phyloP scores from a whole-genome alignment of 1,140 invertebrate species.

The Diplogasteroides magnus region DNA sequence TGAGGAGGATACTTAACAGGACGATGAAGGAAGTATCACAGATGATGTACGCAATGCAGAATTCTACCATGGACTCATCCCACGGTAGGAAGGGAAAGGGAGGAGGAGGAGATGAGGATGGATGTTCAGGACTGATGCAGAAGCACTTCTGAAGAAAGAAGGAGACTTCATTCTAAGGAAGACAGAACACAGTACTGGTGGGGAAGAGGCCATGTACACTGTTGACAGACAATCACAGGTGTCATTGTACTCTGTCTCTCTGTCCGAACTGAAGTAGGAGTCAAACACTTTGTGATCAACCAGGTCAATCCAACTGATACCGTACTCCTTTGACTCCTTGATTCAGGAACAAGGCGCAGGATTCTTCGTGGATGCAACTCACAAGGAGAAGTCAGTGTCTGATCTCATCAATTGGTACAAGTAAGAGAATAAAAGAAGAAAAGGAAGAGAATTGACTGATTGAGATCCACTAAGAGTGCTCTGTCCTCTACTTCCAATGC shows the following conservation, averaged over 20 bases:
- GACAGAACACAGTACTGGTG: constrained; percentile 19
- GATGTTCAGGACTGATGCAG: constrained; percentile 14
- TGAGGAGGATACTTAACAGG: no score
- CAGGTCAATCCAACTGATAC: constrained; percentile 8
- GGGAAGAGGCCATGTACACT: neutral
- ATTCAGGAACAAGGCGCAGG: neutral
- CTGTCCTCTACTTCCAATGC: constrained; percentile 17
- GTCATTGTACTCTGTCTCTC: constrained; percentile 26
- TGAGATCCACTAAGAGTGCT: constrained; percentile 18
- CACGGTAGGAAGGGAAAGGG: neutral
- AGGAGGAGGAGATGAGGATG: neutral
- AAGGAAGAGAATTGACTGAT: constrained; percentile 3
- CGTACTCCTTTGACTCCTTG: neutral
- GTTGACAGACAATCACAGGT: constrained; percentile 8
- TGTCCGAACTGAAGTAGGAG: constrained; percentile 16
- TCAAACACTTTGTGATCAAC: constrained; percentile 35
- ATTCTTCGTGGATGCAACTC: constrained; percentile 29
- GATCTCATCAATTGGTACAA: constrained; percentile 32
- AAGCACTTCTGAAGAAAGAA: constrained; percentile 32
- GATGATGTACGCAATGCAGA: constrained; percentile 32
- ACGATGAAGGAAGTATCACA: constrained; percentile 28
- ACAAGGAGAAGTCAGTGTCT: constrained; percentile 25
- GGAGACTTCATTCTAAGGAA: constrained; percentile 34
- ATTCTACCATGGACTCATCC: constrained; percentile 30
- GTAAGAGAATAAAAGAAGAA: constrained; percentile 2